phyloP scores from a whole-genome alignment of 2,888 invertebrate genomes.

The Seladonia tumulorum region DNA sequence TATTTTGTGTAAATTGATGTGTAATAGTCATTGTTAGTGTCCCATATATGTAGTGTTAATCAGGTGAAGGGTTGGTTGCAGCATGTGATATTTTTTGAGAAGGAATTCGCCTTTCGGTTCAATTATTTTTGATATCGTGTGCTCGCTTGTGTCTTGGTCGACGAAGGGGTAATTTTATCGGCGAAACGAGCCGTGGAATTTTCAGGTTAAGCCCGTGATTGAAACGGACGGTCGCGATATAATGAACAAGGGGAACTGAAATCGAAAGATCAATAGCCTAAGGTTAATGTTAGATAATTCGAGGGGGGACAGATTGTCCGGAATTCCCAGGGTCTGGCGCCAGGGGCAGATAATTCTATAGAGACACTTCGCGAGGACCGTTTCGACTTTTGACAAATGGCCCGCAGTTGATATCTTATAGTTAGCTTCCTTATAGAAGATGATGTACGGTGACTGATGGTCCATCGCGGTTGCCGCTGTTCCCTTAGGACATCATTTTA shows the following conservation, averaged over 20 bases:
- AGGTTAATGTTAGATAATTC: slow-evolving; percentile 74
- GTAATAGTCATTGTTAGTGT: neutral
- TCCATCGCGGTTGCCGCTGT: slow-evolving; percentile 63
- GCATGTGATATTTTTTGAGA: neutral
- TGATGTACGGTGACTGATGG: slow-evolving; percentile 77
- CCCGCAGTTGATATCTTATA: slow-evolving; percentile 73
- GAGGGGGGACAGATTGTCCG: slow-evolving; percentile 68
- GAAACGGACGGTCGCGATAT: slow-evolving; percentile 34
- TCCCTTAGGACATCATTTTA: slow-evolving; percentile 67
- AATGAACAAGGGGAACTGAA: slow-evolving; percentile 43
- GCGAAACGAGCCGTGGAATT: slow-evolving; percentile 11
- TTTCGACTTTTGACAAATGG: slow-evolving; percentile 79
- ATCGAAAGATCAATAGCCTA: slow-evolving; percentile 66
- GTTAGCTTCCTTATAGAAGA: slow-evolving; percentile 68
- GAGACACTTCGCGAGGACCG: slow-evolving; percentile 70
- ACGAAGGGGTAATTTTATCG: slow-evolving; percentile 14
- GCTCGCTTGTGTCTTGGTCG: neutral
- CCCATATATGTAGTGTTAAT: neutral
- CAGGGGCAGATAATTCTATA: slow-evolving; percentile 65
- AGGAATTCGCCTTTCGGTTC: neutral
- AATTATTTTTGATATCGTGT: neutral
- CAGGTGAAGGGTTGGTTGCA: neutral
- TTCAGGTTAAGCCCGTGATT: slow-evolving; percentile 46
- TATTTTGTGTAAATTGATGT: neutral
- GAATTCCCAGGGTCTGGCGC: slow-evolving; percentile 63